Evolutionary conservation across 2,113 vertebrate species (phyloP).

Genomic region (Platichthys stellatus): DNA sequence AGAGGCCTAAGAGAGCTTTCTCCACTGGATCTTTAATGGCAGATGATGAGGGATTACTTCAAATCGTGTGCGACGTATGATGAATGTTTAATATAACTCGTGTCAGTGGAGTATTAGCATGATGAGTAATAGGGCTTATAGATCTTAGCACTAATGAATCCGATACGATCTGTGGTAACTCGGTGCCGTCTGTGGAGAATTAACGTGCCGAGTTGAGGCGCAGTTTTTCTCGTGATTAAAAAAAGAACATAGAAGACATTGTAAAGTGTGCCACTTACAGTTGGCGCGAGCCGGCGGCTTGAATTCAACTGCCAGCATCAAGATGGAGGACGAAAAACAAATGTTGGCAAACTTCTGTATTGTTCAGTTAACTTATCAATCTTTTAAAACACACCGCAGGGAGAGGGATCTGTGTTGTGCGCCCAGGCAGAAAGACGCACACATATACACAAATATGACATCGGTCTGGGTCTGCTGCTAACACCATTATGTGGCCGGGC

Average conservation of each 20-base stretch:
- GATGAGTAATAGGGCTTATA: conserved; percentile 54
- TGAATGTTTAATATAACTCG: conserved; percentile 47
- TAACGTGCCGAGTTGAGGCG: conserved; percentile 2
- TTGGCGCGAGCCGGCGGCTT: conserved; percentile 22
- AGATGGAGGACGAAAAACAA: conserved; percentile 7
- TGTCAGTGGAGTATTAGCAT: conserved; percentile 40
- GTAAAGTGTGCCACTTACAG: conserved; percentile 32
- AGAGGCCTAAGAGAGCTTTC: conserved; percentile 37
- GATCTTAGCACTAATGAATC: conserved; percentile 56
- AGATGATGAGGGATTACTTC: conserved; percentile 36
- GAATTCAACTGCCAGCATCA: conserved; percentile 27
- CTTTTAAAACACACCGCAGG: conserved; percentile 11
- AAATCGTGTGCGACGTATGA: conserved; percentile 42
- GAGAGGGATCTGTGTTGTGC: background rate
- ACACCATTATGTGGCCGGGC: conserved; percentile 61
- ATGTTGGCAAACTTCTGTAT: background rate
- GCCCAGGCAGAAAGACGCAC: background rate
- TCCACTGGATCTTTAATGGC: conserved; percentile 35
- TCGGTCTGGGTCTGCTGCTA: conserved; percentile 48
- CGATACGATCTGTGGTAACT: conserved; percentile 45
- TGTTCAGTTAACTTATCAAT: conserved; percentile 18
- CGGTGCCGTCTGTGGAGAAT: conserved; percentile 47
- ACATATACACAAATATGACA: conserved; percentile 31
- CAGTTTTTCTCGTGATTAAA: conserved; percentile 37
- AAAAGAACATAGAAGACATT: conserved; percentile 28